A percentile compares a stretch with the other conserved stretches of the same genome.
Evolutionary conservation across 1,140 invertebrate species (phyloP).

Genomic region (Chlorops oryzae): DNA sequence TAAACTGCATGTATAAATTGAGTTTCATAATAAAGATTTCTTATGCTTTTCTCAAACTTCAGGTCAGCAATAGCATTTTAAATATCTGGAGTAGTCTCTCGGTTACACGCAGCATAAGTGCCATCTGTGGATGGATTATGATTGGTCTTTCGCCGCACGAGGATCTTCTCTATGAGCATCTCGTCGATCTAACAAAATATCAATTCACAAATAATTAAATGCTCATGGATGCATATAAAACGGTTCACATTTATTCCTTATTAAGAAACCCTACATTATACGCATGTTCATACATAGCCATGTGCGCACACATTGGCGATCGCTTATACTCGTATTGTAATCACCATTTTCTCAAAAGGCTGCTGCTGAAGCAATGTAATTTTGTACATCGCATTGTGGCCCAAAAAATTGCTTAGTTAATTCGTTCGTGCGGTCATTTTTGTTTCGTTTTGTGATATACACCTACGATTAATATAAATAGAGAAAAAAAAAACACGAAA

Average conservation of each 20-base stretch:
- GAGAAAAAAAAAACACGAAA: too few species aligned
- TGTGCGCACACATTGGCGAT: not conserved
- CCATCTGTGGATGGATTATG: conserved; percentile 46
- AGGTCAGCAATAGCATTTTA: conserved; percentile 38
- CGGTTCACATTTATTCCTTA: not conserved
- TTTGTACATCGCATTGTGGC: too few species aligned
- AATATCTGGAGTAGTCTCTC: conserved; percentile 45
- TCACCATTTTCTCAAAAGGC: too few species aligned
- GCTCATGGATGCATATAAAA: conserved; percentile 17
- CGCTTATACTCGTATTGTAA: conserved; percentile 7
- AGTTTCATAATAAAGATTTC: too few species aligned
- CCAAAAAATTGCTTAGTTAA: not conserved
- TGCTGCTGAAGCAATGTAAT: too few species aligned
- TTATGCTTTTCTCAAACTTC: conserved; percentile 3
- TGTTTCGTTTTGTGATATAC: too few species aligned
- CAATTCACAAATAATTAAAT: conserved; percentile 48
- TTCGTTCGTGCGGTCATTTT: too few species aligned
- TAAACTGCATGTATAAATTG: too few species aligned
- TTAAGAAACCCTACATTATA: not conserved
- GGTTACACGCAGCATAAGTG: conserved; percentile 43
- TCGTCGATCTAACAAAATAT: conserved; percentile 45
- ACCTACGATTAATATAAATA: too few species aligned
- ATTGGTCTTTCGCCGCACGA: conserved; percentile 43
- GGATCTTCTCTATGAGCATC: conserved; percentile 45
- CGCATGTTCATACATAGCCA: too few species aligned